These are phyloP conservation scores for Agrochola macilenta DNA, from an alignment of 2,888 invertebrate species.

Conservation along the genomic window DNA sequence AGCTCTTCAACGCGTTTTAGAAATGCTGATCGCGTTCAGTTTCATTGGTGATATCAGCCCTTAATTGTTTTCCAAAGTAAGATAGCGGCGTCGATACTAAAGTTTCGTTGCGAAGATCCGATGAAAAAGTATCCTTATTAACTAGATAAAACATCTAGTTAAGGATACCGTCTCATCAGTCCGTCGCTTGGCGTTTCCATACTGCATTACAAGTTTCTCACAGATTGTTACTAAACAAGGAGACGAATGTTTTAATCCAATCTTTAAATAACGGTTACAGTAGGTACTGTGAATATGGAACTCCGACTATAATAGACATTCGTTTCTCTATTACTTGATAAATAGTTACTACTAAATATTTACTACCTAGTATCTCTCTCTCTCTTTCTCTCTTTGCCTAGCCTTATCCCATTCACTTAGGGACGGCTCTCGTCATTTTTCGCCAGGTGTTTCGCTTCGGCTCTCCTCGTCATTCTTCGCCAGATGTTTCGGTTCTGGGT, in stretches of 20 bases:
- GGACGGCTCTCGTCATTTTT: too few relatives aligned
- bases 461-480: too few relatives aligned
- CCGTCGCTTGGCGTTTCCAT: not conserved
- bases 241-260: not conserved
- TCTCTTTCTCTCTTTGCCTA: too few relatives aligned
- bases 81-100: not conserved
- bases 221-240: not conserved
- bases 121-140: not conserved
- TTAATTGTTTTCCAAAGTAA: not conserved
- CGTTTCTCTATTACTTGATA: not conserved
- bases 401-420: too few relatives aligned
- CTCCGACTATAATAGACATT: not conserved
- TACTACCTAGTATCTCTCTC: too few relatives aligned
- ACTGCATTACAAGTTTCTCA: not conserved
- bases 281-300: not conserved
- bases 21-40: too few relatives aligned
- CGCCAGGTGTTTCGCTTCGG: too few relatives aligned
- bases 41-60: too few relatives aligned
- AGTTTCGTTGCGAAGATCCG: not conserved
- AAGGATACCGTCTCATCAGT: not conserved
- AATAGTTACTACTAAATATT: not conserved
- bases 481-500: too few relatives aligned
- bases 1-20: too few relatives aligned
- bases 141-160: not conserved
- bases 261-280: not conserved